These are phyloP conservation scores for Pocillopora verrucosa DNA, from an alignment of 64 coral and sea anemone species.

Conservation along the genomic window DNA sequence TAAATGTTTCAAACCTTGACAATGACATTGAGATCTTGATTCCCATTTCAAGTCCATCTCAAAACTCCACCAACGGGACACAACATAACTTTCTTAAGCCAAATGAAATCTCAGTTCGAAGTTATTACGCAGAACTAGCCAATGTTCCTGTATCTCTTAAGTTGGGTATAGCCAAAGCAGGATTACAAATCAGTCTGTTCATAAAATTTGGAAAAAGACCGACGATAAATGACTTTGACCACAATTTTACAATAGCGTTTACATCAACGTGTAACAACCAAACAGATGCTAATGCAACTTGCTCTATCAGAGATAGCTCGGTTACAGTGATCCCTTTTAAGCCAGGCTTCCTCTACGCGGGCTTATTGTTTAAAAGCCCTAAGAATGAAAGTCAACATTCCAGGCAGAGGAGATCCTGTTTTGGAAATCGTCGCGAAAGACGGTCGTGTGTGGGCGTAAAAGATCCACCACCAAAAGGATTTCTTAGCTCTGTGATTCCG, in stretches of 20 bases:
- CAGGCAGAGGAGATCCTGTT: background rate
- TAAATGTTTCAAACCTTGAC: slow-evolving; percentile 29
- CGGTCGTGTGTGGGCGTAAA: slow-evolving; percentile 17
- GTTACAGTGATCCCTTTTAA: background rate
- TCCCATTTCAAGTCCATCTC: background rate
- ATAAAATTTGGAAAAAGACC: slow-evolving; percentile 39
- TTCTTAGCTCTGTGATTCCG: background rate
- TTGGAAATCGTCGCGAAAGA: slow-evolving; percentile 14
- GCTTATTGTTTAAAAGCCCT: background rate
- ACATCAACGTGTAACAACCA: too few species aligned
- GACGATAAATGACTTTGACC: background rate
- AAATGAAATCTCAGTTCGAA: slow-evolving; percentile 39
- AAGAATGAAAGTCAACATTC: background rate
- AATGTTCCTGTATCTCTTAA: background rate
- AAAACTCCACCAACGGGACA: background rate
- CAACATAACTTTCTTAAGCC: slow-evolving; percentile 30
- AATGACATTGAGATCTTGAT: slow-evolving; percentile 26
- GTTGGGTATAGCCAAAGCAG: slow-evolving; percentile 8
- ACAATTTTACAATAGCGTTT: too few species aligned
- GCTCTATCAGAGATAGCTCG: too few species aligned
- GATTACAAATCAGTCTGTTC: slow-evolving; percentile 2
- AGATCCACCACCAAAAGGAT: background rate
- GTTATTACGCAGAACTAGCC: background rate
- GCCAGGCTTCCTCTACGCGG: background rate
- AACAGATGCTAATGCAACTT: too few species aligned